These are phyloP conservation scores for Muscina levida DNA, from an alignment of 2,888 invertebrate species.

Conservation along the genomic window DNA sequence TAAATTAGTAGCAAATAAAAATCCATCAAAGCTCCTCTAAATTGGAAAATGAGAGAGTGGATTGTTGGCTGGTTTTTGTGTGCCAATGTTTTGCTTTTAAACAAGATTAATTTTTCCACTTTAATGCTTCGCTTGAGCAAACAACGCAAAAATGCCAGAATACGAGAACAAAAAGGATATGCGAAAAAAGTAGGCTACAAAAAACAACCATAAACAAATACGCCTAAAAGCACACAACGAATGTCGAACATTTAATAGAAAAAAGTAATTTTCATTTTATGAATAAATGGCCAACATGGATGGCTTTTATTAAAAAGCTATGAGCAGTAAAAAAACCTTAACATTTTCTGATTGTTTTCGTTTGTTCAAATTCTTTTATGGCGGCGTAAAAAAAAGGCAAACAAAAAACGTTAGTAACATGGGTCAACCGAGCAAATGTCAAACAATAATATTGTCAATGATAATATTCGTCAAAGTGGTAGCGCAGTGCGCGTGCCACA, in stretches of 20 bases:
- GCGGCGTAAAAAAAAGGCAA: too few species aligned
- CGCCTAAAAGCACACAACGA: constrained; percentile 18
- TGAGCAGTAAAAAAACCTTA: background rate
- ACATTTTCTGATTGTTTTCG: constrained; percentile 4
- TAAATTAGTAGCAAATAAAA: constrained; percentile 36
- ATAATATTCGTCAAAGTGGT: constrained; percentile 16
- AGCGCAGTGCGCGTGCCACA: background rate
- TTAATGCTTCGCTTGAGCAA: constrained; percentile 11
- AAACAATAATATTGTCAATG: constrained; percentile 12
- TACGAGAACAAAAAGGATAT: too few species aligned
- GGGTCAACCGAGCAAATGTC: background rate
- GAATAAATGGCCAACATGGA: constrained; percentile 14
- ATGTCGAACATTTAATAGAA: background rate
- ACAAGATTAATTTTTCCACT: constrained; percentile 27
- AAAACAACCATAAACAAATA: constrained; percentile 30
- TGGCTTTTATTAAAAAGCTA: constrained; percentile 4
- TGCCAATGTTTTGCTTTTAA: background rate
- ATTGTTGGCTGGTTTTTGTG: too few species aligned
- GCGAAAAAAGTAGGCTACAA: constrained; percentile 15
- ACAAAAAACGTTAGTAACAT: background rate
- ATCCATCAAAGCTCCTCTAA: background rate
- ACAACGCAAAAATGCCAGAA: background rate
- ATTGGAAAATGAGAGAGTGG: too few species aligned
- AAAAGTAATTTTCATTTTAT: background rate
- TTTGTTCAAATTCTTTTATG: background rate